These are phyloP conservation scores for Cryptosula pallasiana DNA, from an alignment of 2,888 invertebrate species.

Conservation along the genomic window DNA sequence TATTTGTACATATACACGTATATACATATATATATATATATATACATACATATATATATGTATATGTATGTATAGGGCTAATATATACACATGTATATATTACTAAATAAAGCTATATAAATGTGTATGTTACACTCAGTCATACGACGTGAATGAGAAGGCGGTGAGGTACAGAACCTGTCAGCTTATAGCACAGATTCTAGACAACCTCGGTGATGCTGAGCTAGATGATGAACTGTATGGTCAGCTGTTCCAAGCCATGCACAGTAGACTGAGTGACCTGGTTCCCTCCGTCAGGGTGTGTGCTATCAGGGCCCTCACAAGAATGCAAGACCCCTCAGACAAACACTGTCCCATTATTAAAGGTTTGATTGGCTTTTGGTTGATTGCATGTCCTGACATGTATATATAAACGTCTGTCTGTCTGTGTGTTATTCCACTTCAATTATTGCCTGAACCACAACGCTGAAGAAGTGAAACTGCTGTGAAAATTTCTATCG, in stretches of 20 bases:
- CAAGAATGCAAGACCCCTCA: conserved; percentile 72
- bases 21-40: no score
- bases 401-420: no score
- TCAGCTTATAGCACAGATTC: conserved; percentile 69
- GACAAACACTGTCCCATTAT: conserved; percentile 72
- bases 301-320: conserved; percentile 72
- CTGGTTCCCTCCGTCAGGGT: conserved; percentile 69
- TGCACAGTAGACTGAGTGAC: conserved; percentile 67
- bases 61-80: no score
- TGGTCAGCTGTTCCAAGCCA: conserved; percentile 65
- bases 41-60: no score
- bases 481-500: no score
- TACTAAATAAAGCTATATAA: no score
- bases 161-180: conserved; percentile 70
- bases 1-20: no score
- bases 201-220: conserved; percentile 70
- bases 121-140: conserved; percentile 35
- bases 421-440: no score
- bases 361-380: conserved; percentile 55
- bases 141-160: conserved; percentile 55
- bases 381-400: no score
- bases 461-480: no score
- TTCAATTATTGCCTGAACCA: no score
- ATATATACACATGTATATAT: no score
- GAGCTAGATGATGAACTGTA: conserved; percentile 71